Conservation (phyloP, 2,113 vertebrate genomes). For the Alaudala cheleensis region DNA sequence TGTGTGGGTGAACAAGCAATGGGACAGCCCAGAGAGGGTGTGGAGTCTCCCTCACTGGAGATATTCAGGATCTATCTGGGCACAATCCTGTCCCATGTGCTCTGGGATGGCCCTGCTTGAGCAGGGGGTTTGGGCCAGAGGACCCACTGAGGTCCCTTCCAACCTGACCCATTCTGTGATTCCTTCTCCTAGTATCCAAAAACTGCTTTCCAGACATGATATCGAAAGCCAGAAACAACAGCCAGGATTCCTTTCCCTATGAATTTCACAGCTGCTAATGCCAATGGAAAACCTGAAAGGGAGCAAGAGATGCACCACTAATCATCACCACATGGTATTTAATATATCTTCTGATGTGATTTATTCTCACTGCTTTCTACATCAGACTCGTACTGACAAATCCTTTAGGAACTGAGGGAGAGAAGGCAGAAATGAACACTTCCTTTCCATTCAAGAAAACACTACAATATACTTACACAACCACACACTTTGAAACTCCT, state of each 20-base stretch:
- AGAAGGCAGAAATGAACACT: neutral
- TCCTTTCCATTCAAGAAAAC: neutral
- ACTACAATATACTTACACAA: neutral
- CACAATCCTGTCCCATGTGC: neutral
- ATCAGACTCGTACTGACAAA: neutral
- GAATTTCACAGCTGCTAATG: neutral
- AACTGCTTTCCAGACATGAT: neutral
- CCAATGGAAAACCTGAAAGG: neutral
- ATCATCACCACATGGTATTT: neutral
- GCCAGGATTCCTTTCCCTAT: neutral
- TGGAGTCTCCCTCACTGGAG: neutral
- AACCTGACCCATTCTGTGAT: neutral
- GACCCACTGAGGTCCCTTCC: neutral
- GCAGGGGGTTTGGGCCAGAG: neutral
- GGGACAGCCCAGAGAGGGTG: neutral
- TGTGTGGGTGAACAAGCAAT: fast-evolving
- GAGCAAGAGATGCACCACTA: neutral
- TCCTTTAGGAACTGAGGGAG: neutral
- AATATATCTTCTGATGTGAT: fast-evolving
- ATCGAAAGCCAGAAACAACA: neutral
- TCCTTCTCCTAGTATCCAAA: neutral
- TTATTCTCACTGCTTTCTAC: neutral
- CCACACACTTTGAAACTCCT: neutral
- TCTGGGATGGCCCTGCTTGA: neutral
- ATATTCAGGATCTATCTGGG: neutral